Conservation (phyloP, 2,888 invertebrate species). For the Polyploca ridens region DNA sequence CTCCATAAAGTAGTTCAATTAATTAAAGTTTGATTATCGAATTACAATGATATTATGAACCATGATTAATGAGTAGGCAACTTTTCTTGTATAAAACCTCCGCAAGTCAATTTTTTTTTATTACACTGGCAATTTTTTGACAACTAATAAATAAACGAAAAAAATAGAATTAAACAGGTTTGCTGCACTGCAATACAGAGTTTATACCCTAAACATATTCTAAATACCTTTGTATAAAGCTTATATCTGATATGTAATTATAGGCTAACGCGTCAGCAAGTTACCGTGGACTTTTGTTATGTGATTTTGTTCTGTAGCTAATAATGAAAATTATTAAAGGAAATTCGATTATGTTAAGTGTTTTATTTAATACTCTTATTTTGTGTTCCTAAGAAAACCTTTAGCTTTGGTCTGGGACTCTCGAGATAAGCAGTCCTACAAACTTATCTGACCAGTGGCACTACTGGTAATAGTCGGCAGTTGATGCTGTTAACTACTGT, state of each 20-base stretch:
- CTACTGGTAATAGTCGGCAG: too few species aligned
- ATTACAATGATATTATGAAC: too few species aligned
- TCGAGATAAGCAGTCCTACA: too few species aligned
- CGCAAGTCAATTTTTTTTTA: background rate
- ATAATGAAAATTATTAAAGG: conserved; percentile 52
- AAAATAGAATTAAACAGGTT: background rate
- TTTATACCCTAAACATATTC: background rate
- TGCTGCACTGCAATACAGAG: conserved; percentile 2
- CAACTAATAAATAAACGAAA: background rate
- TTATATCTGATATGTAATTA: conserved; percentile 29
- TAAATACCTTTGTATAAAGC: conserved; percentile 16
- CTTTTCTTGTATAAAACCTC: too few species aligned
- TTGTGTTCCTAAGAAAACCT: too few species aligned
- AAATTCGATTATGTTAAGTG: conserved; percentile 39
- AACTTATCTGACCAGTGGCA: too few species aligned
- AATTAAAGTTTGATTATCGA: too few species aligned
- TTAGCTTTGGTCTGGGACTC: too few species aligned
- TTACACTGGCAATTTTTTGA: background rate
- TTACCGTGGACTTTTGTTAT: conserved; percentile 48
- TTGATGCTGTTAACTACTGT: too few species aligned
- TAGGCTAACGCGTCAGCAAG: conserved; percentile 37
- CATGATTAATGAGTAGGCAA: too few species aligned
- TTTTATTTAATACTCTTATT: conserved; percentile 27
- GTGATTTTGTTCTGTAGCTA: conserved; percentile 55
- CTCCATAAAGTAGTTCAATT: too few species aligned